Evolutionary conservation across 2,113 vertebrate species (phyloP), one percentile per base, ranked within the genome.

Genomic region (Podilymbus podiceps): DNA sequence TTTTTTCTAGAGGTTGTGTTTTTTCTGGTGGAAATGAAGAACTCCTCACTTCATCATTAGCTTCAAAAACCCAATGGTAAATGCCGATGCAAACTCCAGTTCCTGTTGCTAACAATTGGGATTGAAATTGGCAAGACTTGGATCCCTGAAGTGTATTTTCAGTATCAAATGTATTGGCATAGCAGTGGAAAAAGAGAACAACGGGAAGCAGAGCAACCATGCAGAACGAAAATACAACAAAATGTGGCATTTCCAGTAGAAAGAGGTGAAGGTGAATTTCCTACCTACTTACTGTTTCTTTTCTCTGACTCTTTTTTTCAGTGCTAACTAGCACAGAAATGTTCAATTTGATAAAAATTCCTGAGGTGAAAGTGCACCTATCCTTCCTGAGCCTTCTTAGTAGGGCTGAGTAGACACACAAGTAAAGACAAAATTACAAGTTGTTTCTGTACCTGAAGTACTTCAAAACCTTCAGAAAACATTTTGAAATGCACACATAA

Each of bases 171-270:
- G 66, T 81, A 60, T 13, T 71, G n/a, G 38, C 38, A 53, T 10
- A 80, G 50, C 55, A 80, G 8, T 35, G 31, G 11, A 40, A 75
- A 90, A 91, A 80, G 22, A 49, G 27, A 44, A 27, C 5, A 17
- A 35, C 0, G 5, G 15, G 31, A 64, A 58, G 27, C 8, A 55
- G 64, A 84, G n/a, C 5, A 50, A 18, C 15, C 10, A 17, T 23
- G 49, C 14, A 38, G 24, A 81, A 84, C 87, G 53, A 11, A 69
- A 83, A 5, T 15, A 11, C 25, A 50, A n/a, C 1, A 27, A 84
- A 69, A 58, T 2, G 2, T 0, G 0, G 3, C 5, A 27, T 56
- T 84, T 76, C 35, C 3, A 3, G 5, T n/a, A 89, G 20, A 67
- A 84, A 44, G 15, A 56, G 7, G 1, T 12, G 14, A 50, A 86